Base-by-base conservation (phyloP, 2,888 invertebrate genomes). In the Caenorhabditis imperialis region DNA sequence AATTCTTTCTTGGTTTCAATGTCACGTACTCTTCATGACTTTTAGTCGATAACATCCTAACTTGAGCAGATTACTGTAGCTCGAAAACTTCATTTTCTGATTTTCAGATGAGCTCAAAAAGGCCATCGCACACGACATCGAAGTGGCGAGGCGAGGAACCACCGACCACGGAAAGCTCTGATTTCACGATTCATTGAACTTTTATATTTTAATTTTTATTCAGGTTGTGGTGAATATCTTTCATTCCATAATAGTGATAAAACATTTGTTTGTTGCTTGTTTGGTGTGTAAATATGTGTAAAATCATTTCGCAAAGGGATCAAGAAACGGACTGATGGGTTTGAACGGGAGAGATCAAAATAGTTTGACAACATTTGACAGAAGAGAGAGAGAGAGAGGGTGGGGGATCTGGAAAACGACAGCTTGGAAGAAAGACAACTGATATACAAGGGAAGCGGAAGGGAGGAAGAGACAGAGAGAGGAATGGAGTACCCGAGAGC, bases 71-170 rank as follows among this genome's bases (percentile, higher is more conserved):
- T n/a, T n/a, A n/a, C n/a, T n/a, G n/a, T n/a, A n/a, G n/a, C n/a
- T n/a, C n/a, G n/a, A n/a, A n/a, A n/a, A n/a, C n/a, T n/a, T n/a
- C n/a, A n/a, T n/a, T n/a, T n/a, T n/a, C n/a, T n/a, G n/a, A n/a
- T n/a, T 85, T 86, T 63, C 87, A 91, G 93, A 94, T 55, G 93
- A 92, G 20, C 89, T 96, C 61, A 93, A 94, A 82, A 87, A 89
- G 30, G 93, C 92, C 40, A 96, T 97, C 70, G 91, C 93, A 72
- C 90, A 91, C 65, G 96, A 97, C 85, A 95, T 96, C 78, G 87
- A 89, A 4, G 89, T 92, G 79, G 93, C 95, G 0, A 90, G 92
- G 20, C 69, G 47, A 22, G 69, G 60, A 45, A 38, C 38, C 12
- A 12, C 23, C 12, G 53, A 60, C 10, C 44, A 47, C 5, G 53